Evolutionary conservation across 1,140 invertebrate species (phyloP).

Genomic region (Drosophila ohnishii): DNA sequence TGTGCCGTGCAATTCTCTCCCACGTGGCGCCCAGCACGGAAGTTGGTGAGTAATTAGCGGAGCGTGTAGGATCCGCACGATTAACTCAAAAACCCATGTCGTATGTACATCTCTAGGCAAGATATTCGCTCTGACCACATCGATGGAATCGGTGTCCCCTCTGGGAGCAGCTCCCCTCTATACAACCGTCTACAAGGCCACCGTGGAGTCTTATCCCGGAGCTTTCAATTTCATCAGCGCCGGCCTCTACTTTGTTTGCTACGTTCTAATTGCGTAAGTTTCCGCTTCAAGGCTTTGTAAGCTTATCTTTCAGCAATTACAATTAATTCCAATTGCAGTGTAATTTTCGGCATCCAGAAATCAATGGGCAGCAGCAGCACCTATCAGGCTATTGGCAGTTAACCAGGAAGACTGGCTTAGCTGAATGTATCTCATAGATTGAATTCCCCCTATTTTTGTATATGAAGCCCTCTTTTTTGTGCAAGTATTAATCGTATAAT

Average conservation of each 20-base stretch:
- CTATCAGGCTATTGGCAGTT: constrained; percentile 70
- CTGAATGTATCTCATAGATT: constrained; percentile 33
- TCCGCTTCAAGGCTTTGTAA: neutral
- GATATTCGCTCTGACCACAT: constrained; percentile 86
- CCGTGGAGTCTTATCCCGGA: constrained; percentile 84
- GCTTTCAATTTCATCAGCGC: constrained; percentile 85
- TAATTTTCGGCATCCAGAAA: constrained; percentile 68
- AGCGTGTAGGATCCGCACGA: neutral
- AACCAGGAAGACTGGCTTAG: constrained; percentile 14
- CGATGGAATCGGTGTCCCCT: constrained; percentile 86
- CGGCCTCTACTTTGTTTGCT: constrained; percentile 68
- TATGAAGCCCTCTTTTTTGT: constrained; percentile 9
- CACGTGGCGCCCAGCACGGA: constrained; percentile 87
- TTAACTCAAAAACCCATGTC: constrained; percentile 1
- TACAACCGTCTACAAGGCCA: constrained; percentile 85
- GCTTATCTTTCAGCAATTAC: neutral
- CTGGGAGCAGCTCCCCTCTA: constrained; percentile 86
- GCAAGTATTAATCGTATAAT: constrained; percentile 35
- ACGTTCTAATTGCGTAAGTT: constrained; percentile 84
- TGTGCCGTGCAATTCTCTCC: constrained; percentile 86
- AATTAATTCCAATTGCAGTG: constrained; percentile 27
- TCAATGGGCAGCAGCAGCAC: constrained; percentile 57
- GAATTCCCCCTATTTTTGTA: constrained; percentile 31
- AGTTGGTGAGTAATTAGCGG: constrained; percentile 84
- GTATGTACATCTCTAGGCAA: constrained; percentile 80